Evolutionary conservation across 2,113 vertebrate genomes (phyloP).

Genomic region (Enhydra lutris): DNA sequence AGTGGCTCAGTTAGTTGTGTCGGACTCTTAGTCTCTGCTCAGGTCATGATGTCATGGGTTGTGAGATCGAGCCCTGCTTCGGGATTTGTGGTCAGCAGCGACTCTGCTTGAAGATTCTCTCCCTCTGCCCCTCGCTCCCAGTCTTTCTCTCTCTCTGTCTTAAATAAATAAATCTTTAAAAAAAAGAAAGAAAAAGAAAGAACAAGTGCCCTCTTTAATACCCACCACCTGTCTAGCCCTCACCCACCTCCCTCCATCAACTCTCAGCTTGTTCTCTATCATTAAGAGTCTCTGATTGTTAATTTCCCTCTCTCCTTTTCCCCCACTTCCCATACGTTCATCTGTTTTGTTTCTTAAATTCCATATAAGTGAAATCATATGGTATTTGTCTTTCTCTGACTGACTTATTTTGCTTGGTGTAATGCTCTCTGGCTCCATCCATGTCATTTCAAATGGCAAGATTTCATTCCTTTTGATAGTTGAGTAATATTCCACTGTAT

Average conservation of each 20-base stretch:
- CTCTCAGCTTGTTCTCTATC: background rate
- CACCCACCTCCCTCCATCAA: background rate
- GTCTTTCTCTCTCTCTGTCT: background rate
- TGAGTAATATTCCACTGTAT: no score
- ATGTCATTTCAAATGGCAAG: no score
- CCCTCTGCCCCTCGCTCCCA: background rate
- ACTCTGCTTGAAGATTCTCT: background rate
- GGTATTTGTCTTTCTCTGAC: background rate
- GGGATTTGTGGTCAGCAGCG: background rate
- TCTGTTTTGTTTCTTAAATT: background rate
- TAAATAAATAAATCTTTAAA: background rate
- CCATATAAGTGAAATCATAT: background rate
- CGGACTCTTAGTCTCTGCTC: background rate
- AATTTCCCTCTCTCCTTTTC: background rate
- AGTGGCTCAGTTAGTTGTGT: background rate
- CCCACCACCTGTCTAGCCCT: background rate
- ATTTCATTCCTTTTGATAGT: no score
- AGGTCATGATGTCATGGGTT: background rate
- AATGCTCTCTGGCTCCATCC: no score
- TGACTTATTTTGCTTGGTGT: no score
- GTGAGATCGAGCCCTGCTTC: background rate
- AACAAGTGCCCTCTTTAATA: background rate
- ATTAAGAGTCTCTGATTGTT: background rate
- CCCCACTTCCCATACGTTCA: background rate
- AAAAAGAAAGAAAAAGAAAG: background rate